Percentiles rank a stretch among this genome's conserved stretches.
These are phyloP conservation scores for Chrysolina haemoptera DNA, from an alignment of 2,888 invertebrate species.

Conservation along the genomic window DNA sequence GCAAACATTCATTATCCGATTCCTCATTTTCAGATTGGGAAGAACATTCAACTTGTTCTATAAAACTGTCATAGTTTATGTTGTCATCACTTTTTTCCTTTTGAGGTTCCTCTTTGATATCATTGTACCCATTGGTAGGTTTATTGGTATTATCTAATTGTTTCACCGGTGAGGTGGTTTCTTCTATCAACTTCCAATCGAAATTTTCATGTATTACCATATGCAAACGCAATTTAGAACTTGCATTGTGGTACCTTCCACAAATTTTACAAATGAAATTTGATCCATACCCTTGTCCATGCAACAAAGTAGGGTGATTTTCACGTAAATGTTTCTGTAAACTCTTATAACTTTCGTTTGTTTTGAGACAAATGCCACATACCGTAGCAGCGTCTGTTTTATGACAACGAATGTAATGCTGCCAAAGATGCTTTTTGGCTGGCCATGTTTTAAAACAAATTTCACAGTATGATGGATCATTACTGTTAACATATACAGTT, in stretches of 20 bases:
- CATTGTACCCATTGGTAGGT: conserved; percentile 45
- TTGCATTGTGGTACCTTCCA: conserved; percentile 74
- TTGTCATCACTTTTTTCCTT: conserved; percentile 57
- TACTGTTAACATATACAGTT: conserved; percentile 73
- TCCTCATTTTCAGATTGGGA: conserved; percentile 52
- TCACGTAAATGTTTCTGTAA: conserved; percentile 66
- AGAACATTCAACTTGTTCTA: conserved; percentile 63
- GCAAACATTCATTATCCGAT: conserved; percentile 38
- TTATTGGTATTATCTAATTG: conserved; percentile 48
- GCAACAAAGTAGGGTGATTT: conserved; percentile 71
- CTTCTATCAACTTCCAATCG: conserved; percentile 62
- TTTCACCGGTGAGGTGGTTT: conserved; percentile 41
- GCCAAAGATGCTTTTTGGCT: conserved; percentile 76
- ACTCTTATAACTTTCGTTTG: conserved; percentile 71
- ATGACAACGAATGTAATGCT: conserved; percentile 74
- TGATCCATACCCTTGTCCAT: conserved; percentile 72
- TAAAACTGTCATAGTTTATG: conserved; percentile 65
- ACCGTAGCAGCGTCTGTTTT: conserved; percentile 74
- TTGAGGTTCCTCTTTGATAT: conserved; percentile 52
- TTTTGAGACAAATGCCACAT: conserved; percentile 74
- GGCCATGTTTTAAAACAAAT: conserved; percentile 76
- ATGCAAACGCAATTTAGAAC: conserved; percentile 73
- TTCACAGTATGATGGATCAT: conserved; percentile 70
- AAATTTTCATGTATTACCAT: conserved; percentile 74
- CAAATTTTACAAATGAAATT: conserved; percentile 73